These are phyloP conservation scores for Sinotaia quadrata DNA, from an alignment of 2,888 invertebrate genomes.

Conservation along the genomic window DNA sequence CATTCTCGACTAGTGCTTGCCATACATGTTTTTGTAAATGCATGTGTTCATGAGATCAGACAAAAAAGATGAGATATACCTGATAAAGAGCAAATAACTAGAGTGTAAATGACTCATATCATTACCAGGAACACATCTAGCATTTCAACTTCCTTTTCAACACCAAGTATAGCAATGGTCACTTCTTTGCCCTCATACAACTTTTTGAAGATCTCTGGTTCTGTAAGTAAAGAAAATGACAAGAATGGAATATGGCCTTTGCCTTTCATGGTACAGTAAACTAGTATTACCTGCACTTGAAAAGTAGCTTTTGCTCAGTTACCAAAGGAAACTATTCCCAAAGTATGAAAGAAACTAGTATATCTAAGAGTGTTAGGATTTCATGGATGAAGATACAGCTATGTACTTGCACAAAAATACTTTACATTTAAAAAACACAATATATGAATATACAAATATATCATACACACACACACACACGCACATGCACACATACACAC, in stretches of 20 bases:
- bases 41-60: too few relatives aligned
- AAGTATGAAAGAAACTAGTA: too few relatives aligned
- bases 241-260: too few relatives aligned
- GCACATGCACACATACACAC: background rate
- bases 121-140: conserved; percentile 55
- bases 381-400: background rate
- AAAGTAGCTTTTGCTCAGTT: too few relatives aligned
- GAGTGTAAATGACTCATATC: too few relatives aligned
- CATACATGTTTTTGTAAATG: too few relatives aligned
- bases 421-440: background rate
- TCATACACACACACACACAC: background rate
- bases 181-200: background rate
- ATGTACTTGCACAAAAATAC: background rate
- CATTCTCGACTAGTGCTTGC: too few relatives aligned
- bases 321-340: too few relatives aligned
- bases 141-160: conserved; percentile 65
- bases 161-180: conserved; percentile 56
- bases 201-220: background rate
- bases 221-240: background rate
- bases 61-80: too few relatives aligned
- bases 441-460: background rate
- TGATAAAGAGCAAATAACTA: too few relatives aligned
- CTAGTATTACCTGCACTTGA: too few relatives aligned
- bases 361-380: background rate
- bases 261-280: too few relatives aligned